Evolutionary conservation across 1,140 invertebrate genomes (phyloP).

Genomic region (Daktulosphaira vitifoliae): DNA sequence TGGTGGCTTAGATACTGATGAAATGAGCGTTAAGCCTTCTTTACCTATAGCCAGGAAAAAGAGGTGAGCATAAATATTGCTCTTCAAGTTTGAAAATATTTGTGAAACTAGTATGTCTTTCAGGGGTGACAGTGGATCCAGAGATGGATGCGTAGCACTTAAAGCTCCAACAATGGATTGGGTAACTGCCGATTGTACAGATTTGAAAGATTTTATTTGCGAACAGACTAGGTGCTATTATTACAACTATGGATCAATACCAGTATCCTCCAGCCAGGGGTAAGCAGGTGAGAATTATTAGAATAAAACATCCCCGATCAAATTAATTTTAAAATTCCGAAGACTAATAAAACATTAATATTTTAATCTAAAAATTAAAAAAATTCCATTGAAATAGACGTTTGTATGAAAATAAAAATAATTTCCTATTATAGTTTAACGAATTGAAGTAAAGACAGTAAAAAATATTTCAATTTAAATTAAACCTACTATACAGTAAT

Average conservation of each 20-base stretch:
- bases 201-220: slow-evolving; percentile 77
- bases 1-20: slow-evolving; percentile 39
- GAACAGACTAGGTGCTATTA: slow-evolving; percentile 82
- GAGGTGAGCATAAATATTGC: slow-evolving; percentile 48
- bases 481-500: too few species aligned
- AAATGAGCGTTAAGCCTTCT: slow-evolving; percentile 32
- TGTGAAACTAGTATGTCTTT: too few species aligned
- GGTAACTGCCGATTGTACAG: slow-evolving; percentile 71
- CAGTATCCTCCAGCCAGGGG: slow-evolving; percentile 77
- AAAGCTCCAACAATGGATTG: slow-evolving; percentile 65
- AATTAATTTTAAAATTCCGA: too few species aligned
- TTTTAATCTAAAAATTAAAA: too few species aligned
- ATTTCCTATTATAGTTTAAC: too few species aligned
- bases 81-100: slow-evolving; percentile 50
- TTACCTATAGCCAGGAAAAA: slow-evolving; percentile 40
- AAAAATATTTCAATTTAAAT: too few species aligned
- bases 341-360: too few species aligned
- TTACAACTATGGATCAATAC: slow-evolving; percentile 82
- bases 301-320: not conserved
- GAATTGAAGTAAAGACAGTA: too few species aligned
- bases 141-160: slow-evolving; percentile 64
- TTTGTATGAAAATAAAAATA: too few species aligned
- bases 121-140: slow-evolving; percentile 53
- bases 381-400: too few species aligned
- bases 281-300: slow-evolving; percentile 56